Evolutionary conservation across 2,113 vertebrate species (phyloP), one percentile per base, ranked within the genome.

Genomic region (Ptyas mucosa): DNA sequence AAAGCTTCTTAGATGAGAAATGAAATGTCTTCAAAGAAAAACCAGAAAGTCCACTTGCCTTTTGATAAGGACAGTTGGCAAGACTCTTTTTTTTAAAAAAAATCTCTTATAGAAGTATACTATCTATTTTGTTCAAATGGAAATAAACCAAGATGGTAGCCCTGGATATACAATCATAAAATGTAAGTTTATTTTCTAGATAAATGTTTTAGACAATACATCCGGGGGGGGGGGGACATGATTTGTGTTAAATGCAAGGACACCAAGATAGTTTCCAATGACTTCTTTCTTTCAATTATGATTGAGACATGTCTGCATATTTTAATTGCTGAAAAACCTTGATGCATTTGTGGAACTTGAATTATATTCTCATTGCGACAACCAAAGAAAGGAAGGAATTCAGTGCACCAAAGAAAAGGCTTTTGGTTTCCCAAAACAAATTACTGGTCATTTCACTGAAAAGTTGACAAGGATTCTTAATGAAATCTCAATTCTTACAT

Each of bases 401-500:
- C 24, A 86, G 7, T 88, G 91, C 15, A 88, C 58, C 69, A 94
- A 87, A 90, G 18, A 51, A 90, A 8, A 91, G 69, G 29, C 81
- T 39, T 12, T 2, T 81, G 34, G 8, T 81, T 81, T 21, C 34
- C 34, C 75, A 81, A 81, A 43, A 39, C 9, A 89, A 57, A 87
- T 5, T 2, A n/a, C 61, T 86, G 39, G 54, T 7, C 89, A 89
- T 75, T 89, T 51, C 46, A 93, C 26, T 58, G 52, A 92, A 93
- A 11, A 8, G 14, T 52, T 20, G 55, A n/a, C 5, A 55, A 12
- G 15, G 26, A 75, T 88, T 90, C 87, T 89, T 81, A 90, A 20
- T 61, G 87, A 12, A 86, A 24, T 91, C 90, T 96, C 23, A 93
- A 96, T 97, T 98, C 99, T 98, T 97, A 99, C 99, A 97, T 75